phyloP scores from a whole-genome alignment of 1,140 invertebrate genomes.

The Drosophila lacertosa region DNA sequence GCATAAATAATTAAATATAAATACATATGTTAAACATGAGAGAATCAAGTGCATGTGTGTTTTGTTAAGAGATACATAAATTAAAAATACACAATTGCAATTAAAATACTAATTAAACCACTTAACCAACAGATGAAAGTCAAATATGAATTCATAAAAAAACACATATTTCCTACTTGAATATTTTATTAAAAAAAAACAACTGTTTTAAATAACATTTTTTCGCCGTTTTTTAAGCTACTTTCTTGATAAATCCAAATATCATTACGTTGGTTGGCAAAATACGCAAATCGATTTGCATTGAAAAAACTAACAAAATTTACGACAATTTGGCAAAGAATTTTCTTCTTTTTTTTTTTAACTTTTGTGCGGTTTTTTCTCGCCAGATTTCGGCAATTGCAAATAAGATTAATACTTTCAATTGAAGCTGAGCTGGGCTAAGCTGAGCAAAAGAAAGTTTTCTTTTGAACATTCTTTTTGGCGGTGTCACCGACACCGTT shows the following conservation, averaged over 20 bases:
- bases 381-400: conserved; percentile 27
- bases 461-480: conserved; percentile 10
- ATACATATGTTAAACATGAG: too few relatives aligned
- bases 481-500: conserved; percentile 41
- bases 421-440: conserved; percentile 6
- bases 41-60: too few relatives aligned
- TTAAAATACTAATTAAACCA: too few relatives aligned
- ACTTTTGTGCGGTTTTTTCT: neutral
- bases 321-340: conserved; percentile 13
- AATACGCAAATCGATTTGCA: conserved; percentile 20
- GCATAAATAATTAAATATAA: too few relatives aligned
- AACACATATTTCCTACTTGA: too few relatives aligned
- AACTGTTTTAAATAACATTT: too few relatives aligned
- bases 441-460: conserved; percentile 16
- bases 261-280: conserved; percentile 12
- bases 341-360: conserved; percentile 10
- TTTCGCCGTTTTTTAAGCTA: too few relatives aligned
- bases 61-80: too few relatives aligned
- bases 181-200: too few relatives aligned
- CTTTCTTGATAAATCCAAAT: neutral
- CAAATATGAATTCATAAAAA: too few relatives aligned
- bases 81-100: too few relatives aligned
- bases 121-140: too few relatives aligned
- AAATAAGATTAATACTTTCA: conserved; percentile 47
- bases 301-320: conserved; percentile 4